Percentiles rank a stretch among this genome's conserved stretches.
Evolutionary conservation across 2,888 invertebrate species (phyloP).

Genomic region (Ophraella communa): DNA sequence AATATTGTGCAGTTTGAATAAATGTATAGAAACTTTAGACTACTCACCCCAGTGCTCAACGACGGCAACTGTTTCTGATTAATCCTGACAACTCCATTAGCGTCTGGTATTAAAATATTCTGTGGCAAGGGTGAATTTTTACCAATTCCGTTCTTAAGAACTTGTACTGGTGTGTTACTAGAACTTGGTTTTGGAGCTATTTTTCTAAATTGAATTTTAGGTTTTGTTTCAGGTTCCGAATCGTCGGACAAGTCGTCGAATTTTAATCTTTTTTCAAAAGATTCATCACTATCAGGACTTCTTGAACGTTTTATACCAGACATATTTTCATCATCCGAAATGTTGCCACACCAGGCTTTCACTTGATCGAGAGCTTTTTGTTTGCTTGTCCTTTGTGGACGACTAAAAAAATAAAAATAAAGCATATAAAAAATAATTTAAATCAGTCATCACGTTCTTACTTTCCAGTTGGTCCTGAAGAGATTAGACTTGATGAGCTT

Average conservation of each 20-base stretch:
- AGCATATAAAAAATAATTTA: background rate
- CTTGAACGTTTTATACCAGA: slow-evolving; percentile 42
- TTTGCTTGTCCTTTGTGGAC: slow-evolving; percentile 79
- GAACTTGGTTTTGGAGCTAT: slow-evolving; percentile 33
- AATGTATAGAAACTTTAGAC: background rate
- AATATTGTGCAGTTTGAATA: background rate
- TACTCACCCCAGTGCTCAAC: slow-evolving; percentile 63
- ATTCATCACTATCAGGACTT: slow-evolving; percentile 53
- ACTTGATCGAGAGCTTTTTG: slow-evolving; percentile 83
- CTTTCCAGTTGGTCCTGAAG: slow-evolving; percentile 1
- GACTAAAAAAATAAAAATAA: slow-evolving; percentile 57
- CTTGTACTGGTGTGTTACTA: slow-evolving; percentile 11
- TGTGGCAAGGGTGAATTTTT: slow-evolving; percentile 46
- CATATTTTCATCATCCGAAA: slow-evolving; percentile 62
- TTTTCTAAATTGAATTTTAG: slow-evolving; percentile 28
- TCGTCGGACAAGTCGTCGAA: slow-evolving; percentile 55
- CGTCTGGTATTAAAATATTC: slow-evolving; percentile 61
- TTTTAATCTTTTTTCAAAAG: slow-evolving; percentile 57
- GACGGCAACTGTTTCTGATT: slow-evolving; percentile 76
- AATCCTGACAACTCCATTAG: slow-evolving; percentile 76
- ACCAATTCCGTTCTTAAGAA: slow-evolving; percentile 46
- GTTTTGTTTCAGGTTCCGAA: slow-evolving; percentile 43
- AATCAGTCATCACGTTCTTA: background rate
- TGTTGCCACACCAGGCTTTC: slow-evolving; percentile 82
- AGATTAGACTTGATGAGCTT: slow-evolving; percentile 8